These are phyloP conservation scores for Dicrurus megarhynchus DNA, from an alignment of 2,113 vertebrate species.

Conservation along the genomic window DNA sequence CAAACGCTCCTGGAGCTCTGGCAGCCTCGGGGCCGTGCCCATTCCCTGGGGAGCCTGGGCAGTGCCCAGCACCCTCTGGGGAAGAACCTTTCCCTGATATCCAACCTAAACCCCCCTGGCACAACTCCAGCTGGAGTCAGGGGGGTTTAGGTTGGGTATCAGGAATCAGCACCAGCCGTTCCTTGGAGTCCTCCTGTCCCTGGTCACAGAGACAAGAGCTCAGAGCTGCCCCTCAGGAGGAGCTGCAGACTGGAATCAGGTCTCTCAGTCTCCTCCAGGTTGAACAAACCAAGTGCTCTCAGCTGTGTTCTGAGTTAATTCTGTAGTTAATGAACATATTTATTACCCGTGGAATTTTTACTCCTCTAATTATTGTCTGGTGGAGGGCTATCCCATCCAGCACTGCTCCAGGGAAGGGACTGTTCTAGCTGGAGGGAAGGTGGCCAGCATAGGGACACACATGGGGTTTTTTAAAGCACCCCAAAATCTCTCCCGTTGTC, in stretches of 20 bases:
- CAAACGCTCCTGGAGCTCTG: background rate
- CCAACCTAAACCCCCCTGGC: fast-evolving
- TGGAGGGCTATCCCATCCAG: background rate
- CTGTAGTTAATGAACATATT: background rate
- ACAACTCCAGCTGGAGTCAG: no score
- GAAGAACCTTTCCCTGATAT: background rate
- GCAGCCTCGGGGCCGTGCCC: background rate
- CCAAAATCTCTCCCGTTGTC: background rate
- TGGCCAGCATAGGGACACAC: background rate
- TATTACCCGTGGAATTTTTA: background rate
- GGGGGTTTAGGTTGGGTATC: no score
- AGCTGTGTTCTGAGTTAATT: background rate
- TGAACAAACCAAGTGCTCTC: background rate
- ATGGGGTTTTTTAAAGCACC: background rate
- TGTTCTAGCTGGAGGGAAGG: background rate
- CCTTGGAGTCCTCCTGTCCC: background rate
- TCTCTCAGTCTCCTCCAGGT: background rate
- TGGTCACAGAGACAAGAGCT: background rate
- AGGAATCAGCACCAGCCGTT: no score
- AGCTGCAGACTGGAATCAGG: background rate
- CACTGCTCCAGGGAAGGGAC: background rate
- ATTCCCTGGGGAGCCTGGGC: background rate
- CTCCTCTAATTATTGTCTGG: background rate
- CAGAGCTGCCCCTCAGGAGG: background rate
- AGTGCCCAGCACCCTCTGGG: background rate